A percentile compares a stretch with the other conserved stretches of the same genome.
Evolutionary conservation across 2,888 invertebrate species (phyloP).

Genomic region (Philhelius pedissequus): DNA sequence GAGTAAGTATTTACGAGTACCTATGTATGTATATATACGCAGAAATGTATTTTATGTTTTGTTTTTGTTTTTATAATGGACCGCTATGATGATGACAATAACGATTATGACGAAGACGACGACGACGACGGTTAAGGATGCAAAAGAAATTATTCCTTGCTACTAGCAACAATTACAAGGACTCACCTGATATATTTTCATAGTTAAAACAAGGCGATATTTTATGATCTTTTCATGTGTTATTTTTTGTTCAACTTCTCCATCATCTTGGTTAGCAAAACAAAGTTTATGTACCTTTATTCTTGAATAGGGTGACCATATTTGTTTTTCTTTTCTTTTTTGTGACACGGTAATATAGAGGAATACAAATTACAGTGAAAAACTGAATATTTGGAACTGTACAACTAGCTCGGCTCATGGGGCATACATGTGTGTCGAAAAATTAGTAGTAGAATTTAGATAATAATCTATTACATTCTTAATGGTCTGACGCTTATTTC

Average conservation of each 20-base stretch:
- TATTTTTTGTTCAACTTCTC: background rate
- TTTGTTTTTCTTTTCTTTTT: background rate
- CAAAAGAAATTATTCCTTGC: slow-evolving; percentile 26
- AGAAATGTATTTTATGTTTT: slow-evolving; percentile 1
- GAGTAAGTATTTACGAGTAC: no score
- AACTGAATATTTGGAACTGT: no score
- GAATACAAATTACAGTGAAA: no score
- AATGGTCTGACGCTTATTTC: no score
- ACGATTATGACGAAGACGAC: background rate
- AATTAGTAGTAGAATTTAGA: no score
- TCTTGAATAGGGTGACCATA: background rate
- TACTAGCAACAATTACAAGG: slow-evolving; percentile 20
- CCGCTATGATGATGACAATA: slow-evolving; percentile 5
- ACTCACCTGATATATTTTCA: slow-evolving; percentile 20
- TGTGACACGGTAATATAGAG: no score
- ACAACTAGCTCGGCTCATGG: no score
- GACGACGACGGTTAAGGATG: background rate
- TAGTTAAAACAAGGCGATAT: slow-evolving; percentile 21
- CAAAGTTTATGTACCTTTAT: background rate
- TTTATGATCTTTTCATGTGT: slow-evolving; percentile 21
- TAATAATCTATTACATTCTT: no score
- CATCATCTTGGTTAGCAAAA: slow-evolving; percentile 2
- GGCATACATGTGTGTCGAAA: no score
- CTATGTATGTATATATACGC: no score
- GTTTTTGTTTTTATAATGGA: slow-evolving; percentile 33